Percentiles rank a stretch among this genome's conserved stretches.
phyloP scores from a whole-genome alignment of 2,797 vertebrate species.

The Harpagifer antarcticus region DNA sequence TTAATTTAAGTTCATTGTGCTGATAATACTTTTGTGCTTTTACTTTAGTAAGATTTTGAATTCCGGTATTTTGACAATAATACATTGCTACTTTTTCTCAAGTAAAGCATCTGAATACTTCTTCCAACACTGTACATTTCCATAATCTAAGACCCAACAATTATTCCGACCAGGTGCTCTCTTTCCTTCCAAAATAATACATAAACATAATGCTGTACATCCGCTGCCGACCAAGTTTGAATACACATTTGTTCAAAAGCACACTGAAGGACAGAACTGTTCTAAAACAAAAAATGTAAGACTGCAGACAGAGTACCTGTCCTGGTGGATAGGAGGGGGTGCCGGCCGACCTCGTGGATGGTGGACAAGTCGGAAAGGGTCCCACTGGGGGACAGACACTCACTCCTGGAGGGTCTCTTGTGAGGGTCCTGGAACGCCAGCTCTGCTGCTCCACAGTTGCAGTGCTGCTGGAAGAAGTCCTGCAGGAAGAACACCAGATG shows the following conservation, averaged over 20 bases:
- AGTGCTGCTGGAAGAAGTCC: slow-evolving; percentile 89
- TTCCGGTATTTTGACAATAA: too few species aligned
- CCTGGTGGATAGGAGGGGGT: slow-evolving; percentile 61
- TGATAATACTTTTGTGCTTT: too few species aligned
- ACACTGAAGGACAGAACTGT: not conserved
- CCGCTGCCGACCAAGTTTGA: not conserved
- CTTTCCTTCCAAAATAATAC: not conserved
- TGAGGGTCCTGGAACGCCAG: slow-evolving; percentile 82
- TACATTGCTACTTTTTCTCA: too few species aligned
- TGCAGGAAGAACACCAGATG: slow-evolving; percentile 48
- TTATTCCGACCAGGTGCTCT: not conserved
- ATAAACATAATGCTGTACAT: too few species aligned
- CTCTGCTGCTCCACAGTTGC: slow-evolving; percentile 87
- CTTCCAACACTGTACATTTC: not conserved
- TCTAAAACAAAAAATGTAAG: not conserved
- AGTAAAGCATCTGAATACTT: too few species aligned
- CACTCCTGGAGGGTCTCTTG: slow-evolving; percentile 79
- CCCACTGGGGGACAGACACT: slow-evolving; percentile 81
- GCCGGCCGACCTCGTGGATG: slow-evolving; percentile 86
- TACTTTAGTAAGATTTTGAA: too few species aligned
- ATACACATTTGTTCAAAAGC: not conserved
- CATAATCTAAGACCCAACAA: not conserved
- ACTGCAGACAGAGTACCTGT: slow-evolving; percentile 68
- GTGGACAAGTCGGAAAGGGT: slow-evolving; percentile 89
- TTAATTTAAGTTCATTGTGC: too few species aligned